Evolutionary conservation across 1,140 invertebrate species (phyloP).

Genomic region (Camponotus floridanus): DNA sequence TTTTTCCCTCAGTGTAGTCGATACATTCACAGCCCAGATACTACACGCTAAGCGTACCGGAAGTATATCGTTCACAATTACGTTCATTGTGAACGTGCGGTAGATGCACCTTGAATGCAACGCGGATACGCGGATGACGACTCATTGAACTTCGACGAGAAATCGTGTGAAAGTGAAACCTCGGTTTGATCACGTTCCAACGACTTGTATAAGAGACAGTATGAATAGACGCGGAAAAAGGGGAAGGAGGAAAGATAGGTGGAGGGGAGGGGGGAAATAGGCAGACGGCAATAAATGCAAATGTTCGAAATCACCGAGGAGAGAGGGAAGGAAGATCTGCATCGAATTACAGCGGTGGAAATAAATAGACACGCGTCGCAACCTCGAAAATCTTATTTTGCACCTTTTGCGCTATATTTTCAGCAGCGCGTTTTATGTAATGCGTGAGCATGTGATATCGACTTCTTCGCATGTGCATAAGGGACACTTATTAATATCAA

Average conservation of each 20-base stretch:
- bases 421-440: constrained; percentile 22
- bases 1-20: too few species aligned
- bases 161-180: constrained; percentile 84
- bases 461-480: neutral
- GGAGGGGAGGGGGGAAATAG: neutral
- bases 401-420: constrained; percentile 51
- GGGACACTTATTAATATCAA: neutral
- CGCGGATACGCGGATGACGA: constrained; percentile 5
- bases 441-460: constrained; percentile 35
- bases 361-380: constrained; percentile 34
- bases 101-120: constrained; percentile 35
- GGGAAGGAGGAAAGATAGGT: neutral
- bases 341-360: constrained; percentile 52
- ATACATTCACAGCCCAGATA: neutral
- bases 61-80: constrained; percentile 66
- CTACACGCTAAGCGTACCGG: constrained; percentile 17
- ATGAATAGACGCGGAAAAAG: neutral
- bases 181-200: constrained; percentile 23
- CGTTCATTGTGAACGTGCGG: constrained; percentile 22
- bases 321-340: constrained; percentile 8
- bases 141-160: constrained; percentile 74
- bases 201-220: constrained; percentile 40
- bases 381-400: constrained; percentile 37
- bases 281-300: constrained; percentile 1
- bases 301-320: constrained; percentile 18